A percentile compares a stretch with the other conserved stretches of the same genome.
phyloP scores from a whole-genome alignment of 2,797 vertebrate species.

The Spondyliosoma cantharus region DNA sequence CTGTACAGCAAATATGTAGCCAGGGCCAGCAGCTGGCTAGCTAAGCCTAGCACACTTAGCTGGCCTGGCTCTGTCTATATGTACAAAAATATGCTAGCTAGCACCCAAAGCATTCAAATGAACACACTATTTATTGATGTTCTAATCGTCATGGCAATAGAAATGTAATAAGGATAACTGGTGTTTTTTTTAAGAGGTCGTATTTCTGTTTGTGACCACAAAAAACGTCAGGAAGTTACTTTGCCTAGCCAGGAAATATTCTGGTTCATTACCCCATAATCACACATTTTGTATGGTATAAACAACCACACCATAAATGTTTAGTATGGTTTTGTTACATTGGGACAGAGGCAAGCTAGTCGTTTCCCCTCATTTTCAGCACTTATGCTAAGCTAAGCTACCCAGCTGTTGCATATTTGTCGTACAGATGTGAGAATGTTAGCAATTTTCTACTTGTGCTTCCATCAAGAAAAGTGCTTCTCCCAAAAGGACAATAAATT shows the following conservation, averaged over 20 bases:
- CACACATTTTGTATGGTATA: neutral
- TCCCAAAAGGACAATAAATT: conserved; percentile 32
- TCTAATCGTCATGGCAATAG: neutral
- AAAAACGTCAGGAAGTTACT: neutral
- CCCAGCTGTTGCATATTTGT: neutral
- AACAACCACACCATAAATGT: conserved; percentile 5
- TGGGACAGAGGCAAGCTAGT: neutral
- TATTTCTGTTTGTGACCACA: neutral
- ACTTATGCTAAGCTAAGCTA: conserved; percentile 1
- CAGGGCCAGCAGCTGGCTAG: neutral
- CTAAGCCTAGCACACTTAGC: neutral
- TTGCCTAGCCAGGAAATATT: neutral
- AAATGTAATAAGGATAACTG: no score
- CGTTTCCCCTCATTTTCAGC: neutral
- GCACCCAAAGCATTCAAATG: neutral
- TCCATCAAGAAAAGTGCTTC: neutral
- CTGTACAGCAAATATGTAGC: neutral
- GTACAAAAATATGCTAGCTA: neutral
- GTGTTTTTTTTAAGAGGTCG: no score
- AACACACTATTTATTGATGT: neutral
- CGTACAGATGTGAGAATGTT: neutral
- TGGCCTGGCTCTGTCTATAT: neutral
- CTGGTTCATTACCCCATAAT: no score
- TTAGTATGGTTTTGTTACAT: neutral
- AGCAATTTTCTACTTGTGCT: neutral